phyloP scores from a whole-genome alignment of 2,113 vertebrate species.

The Notothenia rossii region DNA sequence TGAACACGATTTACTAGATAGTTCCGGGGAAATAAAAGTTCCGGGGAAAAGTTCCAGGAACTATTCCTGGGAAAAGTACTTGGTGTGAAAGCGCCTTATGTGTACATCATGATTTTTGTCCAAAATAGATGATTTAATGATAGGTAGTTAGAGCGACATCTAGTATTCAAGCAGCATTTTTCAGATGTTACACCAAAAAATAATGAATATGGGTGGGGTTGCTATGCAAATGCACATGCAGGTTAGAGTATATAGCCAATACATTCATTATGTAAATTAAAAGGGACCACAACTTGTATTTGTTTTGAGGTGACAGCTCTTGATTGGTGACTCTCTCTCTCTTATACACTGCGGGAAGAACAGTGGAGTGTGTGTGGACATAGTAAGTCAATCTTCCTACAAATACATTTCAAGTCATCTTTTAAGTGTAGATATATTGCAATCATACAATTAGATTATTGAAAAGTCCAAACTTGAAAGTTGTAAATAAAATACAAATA shows the following conservation, averaged over 20 bases:
- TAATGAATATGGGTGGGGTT: slow-evolving; percentile 17
- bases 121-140: slow-evolving; percentile 10
- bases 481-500: neutral
- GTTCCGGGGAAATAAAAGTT: no score
- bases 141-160: neutral
- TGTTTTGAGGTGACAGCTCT: slow-evolving; percentile 34
- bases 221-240: slow-evolving; percentile 4
- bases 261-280: slow-evolving; percentile 1
- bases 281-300: slow-evolving; percentile 20
- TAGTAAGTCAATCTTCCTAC: neutral
- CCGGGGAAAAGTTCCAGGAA: no score
- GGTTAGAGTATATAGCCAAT: neutral
- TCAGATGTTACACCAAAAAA: neutral
- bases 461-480: neutral
- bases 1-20: no score
- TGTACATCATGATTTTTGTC: neutral
- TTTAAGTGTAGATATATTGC: neutral
- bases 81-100: neutral
- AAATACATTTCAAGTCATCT: no score
- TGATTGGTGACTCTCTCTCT: slow-evolving; percentile 15
- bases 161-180: slow-evolving; percentile 9
- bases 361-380: neutral
- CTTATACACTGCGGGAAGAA: neutral
- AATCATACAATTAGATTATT: neutral
- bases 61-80: no score